phyloP scores from a whole-genome alignment of 1,140 invertebrate species.

The Ectropis grisescens region DNA sequence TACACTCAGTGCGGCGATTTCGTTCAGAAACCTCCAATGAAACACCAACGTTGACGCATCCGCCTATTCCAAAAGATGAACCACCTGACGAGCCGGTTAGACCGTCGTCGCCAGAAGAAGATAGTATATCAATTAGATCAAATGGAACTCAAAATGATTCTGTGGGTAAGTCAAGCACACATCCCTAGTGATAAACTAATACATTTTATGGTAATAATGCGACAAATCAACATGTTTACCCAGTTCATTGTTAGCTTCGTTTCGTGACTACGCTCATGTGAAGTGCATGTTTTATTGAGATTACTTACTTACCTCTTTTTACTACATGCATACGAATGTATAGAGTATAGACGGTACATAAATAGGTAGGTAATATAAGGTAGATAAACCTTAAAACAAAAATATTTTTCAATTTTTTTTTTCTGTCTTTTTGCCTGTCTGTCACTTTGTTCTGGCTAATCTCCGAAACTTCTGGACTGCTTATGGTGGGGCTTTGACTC shows the following conservation, averaged over 20 bases:
- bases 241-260: neutral
- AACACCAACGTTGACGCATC: constrained; percentile 46
- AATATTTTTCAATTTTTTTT: no score
- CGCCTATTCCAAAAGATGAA: constrained; percentile 63
- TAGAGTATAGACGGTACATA: neutral
- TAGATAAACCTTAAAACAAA: no score
- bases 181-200: no score
- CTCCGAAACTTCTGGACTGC: no score
- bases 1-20: constrained; percentile 60
- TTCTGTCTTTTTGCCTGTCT: no score
- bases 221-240: neutral
- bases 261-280: neutral
- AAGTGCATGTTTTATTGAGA: neutral
- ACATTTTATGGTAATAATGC: constrained; percentile 1
- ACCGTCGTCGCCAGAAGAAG: constrained; percentile 63
- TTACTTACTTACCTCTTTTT: neutral
- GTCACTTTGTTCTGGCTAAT: no score
- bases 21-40: constrained; percentile 47
- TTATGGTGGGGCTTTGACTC: no score
- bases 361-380: neutral
- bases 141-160: constrained; percentile 65
- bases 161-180: constrained; percentile 64
- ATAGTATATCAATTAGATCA: constrained; percentile 60
- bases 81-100: constrained; percentile 65
- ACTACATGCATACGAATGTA: neutral